A percentile compares a stretch with the other conserved stretches of the same genome.
phyloP scores from a whole-genome alignment of 1,140 invertebrate species.

The Drosophila punjabiensis region DNA sequence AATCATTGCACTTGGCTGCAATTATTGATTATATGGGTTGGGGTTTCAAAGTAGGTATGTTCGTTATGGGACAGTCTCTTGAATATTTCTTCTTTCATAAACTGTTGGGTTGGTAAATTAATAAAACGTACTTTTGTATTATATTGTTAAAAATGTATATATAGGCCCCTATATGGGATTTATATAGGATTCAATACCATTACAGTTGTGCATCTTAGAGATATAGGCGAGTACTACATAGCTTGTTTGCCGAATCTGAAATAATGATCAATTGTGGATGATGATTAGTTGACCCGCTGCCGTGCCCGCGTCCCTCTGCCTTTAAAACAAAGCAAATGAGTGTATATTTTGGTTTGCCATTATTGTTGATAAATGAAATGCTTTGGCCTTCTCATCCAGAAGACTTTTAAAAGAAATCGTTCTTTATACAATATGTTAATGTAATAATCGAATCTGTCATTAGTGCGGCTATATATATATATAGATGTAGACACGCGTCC shows the following conservation, averaged over 20 bases:
- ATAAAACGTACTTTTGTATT: constrained; percentile 29
- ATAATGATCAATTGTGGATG: constrained; percentile 23
- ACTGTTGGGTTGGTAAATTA: neutral
- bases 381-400: constrained; percentile 19
- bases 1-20: neutral
- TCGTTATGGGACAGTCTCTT: neutral
- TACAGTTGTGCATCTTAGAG: constrained; percentile 39
- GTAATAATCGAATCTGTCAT: constrained; percentile 42
- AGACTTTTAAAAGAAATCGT: constrained; percentile 31
- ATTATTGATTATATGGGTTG: neutral
- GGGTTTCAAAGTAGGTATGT: neutral
- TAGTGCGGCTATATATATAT: constrained; percentile 38
- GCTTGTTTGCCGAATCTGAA: constrained; percentile 33
- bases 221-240: constrained; percentile 27
- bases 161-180: constrained; percentile 39
- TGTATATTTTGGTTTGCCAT: constrained; percentile 44
- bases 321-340: constrained; percentile 51
- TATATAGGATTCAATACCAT: constrained; percentile 48
- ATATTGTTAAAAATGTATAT: constrained; percentile 39
- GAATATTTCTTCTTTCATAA: neutral
- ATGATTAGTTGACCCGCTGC: constrained; percentile 24
- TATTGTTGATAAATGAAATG: constrained; percentile 52
- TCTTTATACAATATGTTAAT: constrained; percentile 32
- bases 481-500: constrained; percentile 38
- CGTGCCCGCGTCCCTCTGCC: constrained; percentile 9